Evolutionary conservation across 2,113 vertebrate genomes (phyloP).

Genomic region (Neogobius melanostomus): DNA sequence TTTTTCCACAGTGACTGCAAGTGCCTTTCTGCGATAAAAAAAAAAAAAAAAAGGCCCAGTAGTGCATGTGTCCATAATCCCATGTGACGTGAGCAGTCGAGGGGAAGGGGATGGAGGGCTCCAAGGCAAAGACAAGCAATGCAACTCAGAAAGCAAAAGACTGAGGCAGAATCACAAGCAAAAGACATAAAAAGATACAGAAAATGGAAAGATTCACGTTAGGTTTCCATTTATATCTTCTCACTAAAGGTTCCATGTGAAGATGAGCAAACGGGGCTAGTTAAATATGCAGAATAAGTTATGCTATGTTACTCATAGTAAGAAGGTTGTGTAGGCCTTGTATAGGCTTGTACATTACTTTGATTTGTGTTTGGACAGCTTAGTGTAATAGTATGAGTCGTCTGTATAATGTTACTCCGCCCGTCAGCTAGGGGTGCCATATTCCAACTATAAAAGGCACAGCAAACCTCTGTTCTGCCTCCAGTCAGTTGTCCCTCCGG

Average conservation of each 20-base stretch:
- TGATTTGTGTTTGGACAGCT: background rate
- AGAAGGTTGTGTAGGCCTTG: background rate
- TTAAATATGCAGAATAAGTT: background rate
- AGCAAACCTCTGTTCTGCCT: too few species aligned
- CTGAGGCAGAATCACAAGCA: conserved; percentile 5
- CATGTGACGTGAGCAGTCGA: conserved; percentile 69
- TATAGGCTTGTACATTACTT: background rate
- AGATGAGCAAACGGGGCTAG: conserved; percentile 1
- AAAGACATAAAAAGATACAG: conserved; percentile 25
- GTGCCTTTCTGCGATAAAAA: conserved; percentile 59
- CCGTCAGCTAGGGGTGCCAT: too few species aligned
- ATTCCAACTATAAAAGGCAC: too few species aligned
- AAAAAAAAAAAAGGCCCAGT: conserved; percentile 62
- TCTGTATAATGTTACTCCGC: too few species aligned
- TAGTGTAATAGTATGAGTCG: too few species aligned
- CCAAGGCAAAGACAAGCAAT: conserved; percentile 56
- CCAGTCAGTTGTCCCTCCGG: too few species aligned
- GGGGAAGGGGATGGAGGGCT: conserved; percentile 66
- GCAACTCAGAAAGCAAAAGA: conserved; percentile 31
- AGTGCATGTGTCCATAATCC: conserved; percentile 64
- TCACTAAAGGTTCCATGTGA: conserved; percentile 29
- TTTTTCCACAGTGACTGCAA: conserved; percentile 15
- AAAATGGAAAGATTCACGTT: conserved; percentile 28
- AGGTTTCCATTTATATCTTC: conserved; percentile 38
- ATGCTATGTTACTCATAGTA: background rate